These are phyloP conservation scores for Agrilus biguttatus DNA, from an alignment of 2,888 invertebrate genomes.

Conservation along the genomic window DNA sequence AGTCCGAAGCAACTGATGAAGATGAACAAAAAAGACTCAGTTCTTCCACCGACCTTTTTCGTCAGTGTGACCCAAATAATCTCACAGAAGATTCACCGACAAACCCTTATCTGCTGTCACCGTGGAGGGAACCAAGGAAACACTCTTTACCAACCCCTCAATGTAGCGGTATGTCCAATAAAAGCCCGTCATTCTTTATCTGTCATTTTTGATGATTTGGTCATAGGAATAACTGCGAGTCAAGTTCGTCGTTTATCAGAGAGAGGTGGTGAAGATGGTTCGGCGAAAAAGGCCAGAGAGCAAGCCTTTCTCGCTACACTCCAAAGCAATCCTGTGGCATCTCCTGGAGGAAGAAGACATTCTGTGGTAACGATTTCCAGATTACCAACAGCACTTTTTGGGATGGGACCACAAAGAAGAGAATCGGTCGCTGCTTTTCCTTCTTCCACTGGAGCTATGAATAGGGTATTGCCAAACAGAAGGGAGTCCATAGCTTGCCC, in stretches of 20 bases:
- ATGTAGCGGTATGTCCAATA: slow-evolving; percentile 40
- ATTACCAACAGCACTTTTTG: slow-evolving; percentile 63
- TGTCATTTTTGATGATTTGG: no score
- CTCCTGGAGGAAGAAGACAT: slow-evolving; percentile 65
- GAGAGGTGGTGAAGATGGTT: slow-evolving; percentile 56
- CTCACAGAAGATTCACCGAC: slow-evolving; percentile 65
- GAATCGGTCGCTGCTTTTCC: slow-evolving; percentile 74
- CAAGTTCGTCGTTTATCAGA: slow-evolving; percentile 75
- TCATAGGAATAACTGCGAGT: slow-evolving; percentile 58
- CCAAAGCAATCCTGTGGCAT: slow-evolving; percentile 56
- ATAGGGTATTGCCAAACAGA: slow-evolving; percentile 26
- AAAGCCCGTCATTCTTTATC: no score
- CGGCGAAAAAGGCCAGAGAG: slow-evolving; percentile 62
- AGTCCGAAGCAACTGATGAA: slow-evolving; percentile 53
- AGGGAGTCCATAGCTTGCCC: slow-evolving; percentile 41
- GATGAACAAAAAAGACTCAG: slow-evolving; percentile 36
- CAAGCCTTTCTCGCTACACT: slow-evolving; percentile 73
- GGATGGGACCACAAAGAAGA: slow-evolving; percentile 47
- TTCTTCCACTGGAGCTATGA: slow-evolving; percentile 33
- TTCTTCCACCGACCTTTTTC: slow-evolving; percentile 32
- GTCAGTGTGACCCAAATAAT: slow-evolving; percentile 28
- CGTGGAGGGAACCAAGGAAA: slow-evolving; percentile 66
- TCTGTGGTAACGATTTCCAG: slow-evolving; percentile 77
- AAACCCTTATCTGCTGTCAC: slow-evolving; percentile 69
- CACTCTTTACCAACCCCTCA: slow-evolving; percentile 74